Evolutionary conservation across 2,888 invertebrate genomes (phyloP).

Genomic region (Brachypterus glaber): DNA sequence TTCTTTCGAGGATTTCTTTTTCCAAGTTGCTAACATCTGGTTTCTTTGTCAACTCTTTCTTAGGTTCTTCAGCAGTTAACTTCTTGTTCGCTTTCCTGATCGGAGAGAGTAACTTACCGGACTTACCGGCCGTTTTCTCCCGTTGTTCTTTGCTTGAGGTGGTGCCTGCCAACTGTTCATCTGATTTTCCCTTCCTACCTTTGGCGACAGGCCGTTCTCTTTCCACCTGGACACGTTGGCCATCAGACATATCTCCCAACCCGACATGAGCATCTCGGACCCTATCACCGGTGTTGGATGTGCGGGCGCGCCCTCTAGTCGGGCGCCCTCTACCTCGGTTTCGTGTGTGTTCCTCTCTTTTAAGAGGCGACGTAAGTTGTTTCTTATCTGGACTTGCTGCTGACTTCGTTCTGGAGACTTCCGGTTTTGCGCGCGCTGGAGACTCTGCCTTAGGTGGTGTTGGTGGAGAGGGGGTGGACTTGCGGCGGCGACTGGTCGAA

Average conservation of each 20-base stretch:
- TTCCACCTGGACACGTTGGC: conserved; percentile 44
- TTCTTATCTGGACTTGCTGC: conserved; percentile 21
- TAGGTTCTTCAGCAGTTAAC: conserved; percentile 35
- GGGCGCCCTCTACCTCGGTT: conserved; percentile 28
- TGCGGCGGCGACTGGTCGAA: conserved; percentile 21
- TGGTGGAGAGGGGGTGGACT: conserved; percentile 19
- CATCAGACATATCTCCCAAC: conserved; percentile 55
- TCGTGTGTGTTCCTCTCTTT: conserved; percentile 61
- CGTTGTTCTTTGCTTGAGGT: conserved; percentile 19
- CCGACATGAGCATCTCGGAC: conserved; percentile 57
- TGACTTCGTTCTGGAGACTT: conserved; percentile 1
- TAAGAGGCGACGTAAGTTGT: conserved; percentile 56
- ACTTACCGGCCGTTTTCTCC: conserved; percentile 48
- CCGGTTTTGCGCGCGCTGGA: conserved; percentile 18
- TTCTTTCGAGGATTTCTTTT: conserved; percentile 38
- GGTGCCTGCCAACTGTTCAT: conserved; percentile 29
- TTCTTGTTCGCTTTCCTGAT: conserved; percentile 55
- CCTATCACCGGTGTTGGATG: conserved; percentile 50
- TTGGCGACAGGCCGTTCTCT: conserved; percentile 29
- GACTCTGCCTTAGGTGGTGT: conserved; percentile 15
- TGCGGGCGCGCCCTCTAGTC: conserved; percentile 24
- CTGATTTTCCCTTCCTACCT: conserved; percentile 36
- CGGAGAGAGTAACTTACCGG: conserved; percentile 52
- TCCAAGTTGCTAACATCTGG: conserved; percentile 32
- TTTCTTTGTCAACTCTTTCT: conserved; percentile 16